Base-by-base conservation (phyloP, 2,888 invertebrate genomes). In the Eudasyphora cyanicolor region DNA sequence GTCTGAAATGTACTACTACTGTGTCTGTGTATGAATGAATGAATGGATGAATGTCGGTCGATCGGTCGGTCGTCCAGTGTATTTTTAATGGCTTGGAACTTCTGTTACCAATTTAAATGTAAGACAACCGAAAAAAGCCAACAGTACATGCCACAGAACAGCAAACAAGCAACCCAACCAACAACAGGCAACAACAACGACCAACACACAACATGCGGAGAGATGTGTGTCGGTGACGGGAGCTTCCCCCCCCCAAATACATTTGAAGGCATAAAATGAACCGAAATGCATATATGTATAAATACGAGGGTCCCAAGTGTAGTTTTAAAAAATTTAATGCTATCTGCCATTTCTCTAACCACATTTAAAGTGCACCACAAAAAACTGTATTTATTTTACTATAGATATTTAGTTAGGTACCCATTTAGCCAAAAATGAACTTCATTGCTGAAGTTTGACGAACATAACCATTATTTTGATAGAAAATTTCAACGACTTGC, bases 81-180 rank as follows among this genome's bases (percentile, higher is more conserved):
- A 62, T 49, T 21, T 57, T 45, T 21, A 74, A 57, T 74, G 64
- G 71, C 35, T 64, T 64, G 19, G 29, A 38, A 77, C 35, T 49
- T 29, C 27, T 64, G 32, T 64, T 64, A 38, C 64, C 64, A 64
- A 80, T 83, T 83, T 83, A 71, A 75, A 81, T 84, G 80, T 81
- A 84, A 84, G 83, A 64, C 80, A 83, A 75, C 62, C 32, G 3
- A 82, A 82, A 73, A 76, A 64, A 27, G 67, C 42, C 45, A 70
- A 29, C 51, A 64, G 64, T 38, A 64, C 64, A 64, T 17, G 32
- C 64, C 64, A 64, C 38, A 64, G 29, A 27, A 35, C 21, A 64
- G 7, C 64, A 64, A 32, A 32, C 64, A 64, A 64, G 35, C 64
- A 64, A 64, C 64, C n/a, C 12, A 10, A 1, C n/a, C 54, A 4